Conservation (phyloP, 2,888 invertebrate genomes). For the Mesorhabditis spiculigera region DNA sequence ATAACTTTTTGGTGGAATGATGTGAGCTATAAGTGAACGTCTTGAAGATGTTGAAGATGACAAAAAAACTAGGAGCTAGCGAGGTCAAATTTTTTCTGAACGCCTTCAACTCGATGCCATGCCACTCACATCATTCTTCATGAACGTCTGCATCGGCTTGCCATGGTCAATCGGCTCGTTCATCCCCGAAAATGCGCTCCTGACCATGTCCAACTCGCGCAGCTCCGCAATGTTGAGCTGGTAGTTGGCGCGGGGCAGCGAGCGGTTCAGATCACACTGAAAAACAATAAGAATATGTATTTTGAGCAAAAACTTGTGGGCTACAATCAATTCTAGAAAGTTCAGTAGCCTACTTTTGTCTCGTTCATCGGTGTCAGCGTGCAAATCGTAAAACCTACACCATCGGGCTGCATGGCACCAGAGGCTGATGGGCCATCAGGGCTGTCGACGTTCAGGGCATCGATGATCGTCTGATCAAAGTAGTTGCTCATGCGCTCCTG, state of each 20-base stretch:
- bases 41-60: no score
- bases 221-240: slow-evolving; percentile 47
- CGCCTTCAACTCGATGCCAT: background rate
- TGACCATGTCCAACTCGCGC: slow-evolving; percentile 40
- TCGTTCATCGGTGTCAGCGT: no score
- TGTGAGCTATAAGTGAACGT: no score
- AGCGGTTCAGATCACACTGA: no score
- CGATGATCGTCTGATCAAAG: slow-evolving; percentile 19
- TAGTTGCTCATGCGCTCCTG: slow-evolving; percentile 15
- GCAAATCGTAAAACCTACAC: no score
- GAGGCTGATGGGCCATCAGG: slow-evolving; percentile 9
- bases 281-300: no score
- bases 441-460: slow-evolving; percentile 14
- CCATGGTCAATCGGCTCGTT: slow-evolving; percentile 47
- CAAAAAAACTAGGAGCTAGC: no score
- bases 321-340: no score
- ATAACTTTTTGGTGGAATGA: background rate
- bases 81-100: no score
- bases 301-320: no score
- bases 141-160: slow-evolving; percentile 32
- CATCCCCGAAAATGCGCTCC: slow-evolving; percentile 47
- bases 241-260: slow-evolving; percentile 20
- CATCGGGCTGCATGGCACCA: background rate
- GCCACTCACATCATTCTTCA: slow-evolving; percentile 19
- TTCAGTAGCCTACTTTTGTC: no score